Base-by-base conservation (phyloP, 1,140 invertebrate genomes). In the Xylocopa sonorina region DNA sequence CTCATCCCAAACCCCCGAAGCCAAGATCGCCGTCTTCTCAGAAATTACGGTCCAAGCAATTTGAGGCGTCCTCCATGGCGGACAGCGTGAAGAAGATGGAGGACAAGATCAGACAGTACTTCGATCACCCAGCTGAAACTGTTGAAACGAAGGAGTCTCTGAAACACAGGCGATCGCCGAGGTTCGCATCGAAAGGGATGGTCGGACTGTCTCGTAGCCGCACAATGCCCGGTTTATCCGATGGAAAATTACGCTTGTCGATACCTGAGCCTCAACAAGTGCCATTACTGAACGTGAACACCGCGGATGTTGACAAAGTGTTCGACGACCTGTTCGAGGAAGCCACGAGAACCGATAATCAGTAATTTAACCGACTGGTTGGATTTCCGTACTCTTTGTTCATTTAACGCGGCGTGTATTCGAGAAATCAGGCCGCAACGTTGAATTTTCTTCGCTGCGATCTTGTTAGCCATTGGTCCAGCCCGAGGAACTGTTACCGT, bases 91-190 rank as follows among this genome's bases (percentile, higher is more conserved):
- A 94, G 14, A 95, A 95, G 43, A 97, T 97, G 92, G 95, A 96
- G 85, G 94, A 94, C 48, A 96, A 96, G 6, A 95, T 98, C 53
- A 96, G 96, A 73, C 95, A 96, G n/a, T 97, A 97, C 88, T 96
- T 97, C 21, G 77, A 88, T n/a, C 90, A 85, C 21, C 74, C 89
- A 21, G 71, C 29, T 4, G 83, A 85, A 0, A n/a, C 14, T 9
- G 53, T 79, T 1, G 84, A 90, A 21, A 68, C 68, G 5, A 85
- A 83, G 21, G 79, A 88, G 5, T 12, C 51, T 3, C 0, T 68
- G 14, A 89, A 83, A 18, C 83, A 77, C 46, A 87, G 87, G 14
- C 78, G 88, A 27, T 68, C 86, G 84, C 21, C 72, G 48, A 27
- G 78, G 29, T 24, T n/a, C n/a, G 14, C 29, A 0, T 81, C 85